Base-by-base conservation (phyloP, 30 jellyfish, hydroid and myxozoan genomes). In the Clytia hemisphaerica region DNA sequence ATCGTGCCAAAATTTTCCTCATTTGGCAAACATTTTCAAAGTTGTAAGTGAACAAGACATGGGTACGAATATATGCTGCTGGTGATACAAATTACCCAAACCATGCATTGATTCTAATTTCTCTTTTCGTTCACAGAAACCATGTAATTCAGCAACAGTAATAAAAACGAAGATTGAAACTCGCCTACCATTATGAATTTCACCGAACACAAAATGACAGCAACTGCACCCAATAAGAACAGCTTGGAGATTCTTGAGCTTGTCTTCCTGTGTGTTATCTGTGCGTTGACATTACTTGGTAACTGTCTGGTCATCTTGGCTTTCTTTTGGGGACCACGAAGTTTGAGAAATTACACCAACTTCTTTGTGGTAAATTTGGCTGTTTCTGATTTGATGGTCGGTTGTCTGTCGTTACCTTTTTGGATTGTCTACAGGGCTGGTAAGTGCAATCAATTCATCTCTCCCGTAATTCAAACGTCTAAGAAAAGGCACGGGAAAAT, bases 321-420 rank as follows among this genome's bases (percentile, higher is more conserved):
- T 10, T 75, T 60, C 36, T 18, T 62, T 3, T 21, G 19, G 29
- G 84, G 87, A 19, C 84, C 87, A 32, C 37, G 74, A 42, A 18
- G 75, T 7, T 6, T 75, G 21, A 37, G 53, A 27, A 75, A 84
- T 22, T 75, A 35, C 50, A 75, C 87, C 15, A 75, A 75, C 45
- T 62, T 34, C 33, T 75, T 75, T 31, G 78, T 75, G 6, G 83
- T 75, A 2, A 75, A 75, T 42, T 33, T 75, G 4, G 87, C 87
- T 2, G 84, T 75, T 21, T 28, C 87, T 18, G 87, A 75, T 65
- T 33, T 75, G 15, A 42, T 75, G 83, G 87, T 75, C 45, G 87
- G 82, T 6, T 70, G 75, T 28, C 46, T 75, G 26, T 61, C 87
- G 10, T 34, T 75, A 18, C 87, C 87, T 10, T 75, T 75, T 58